Percentiles rank a stretch among this genome's conserved stretches.
Conservation (phyloP, 1,140 invertebrate species). For the Drosophila seguyi region DNA sequence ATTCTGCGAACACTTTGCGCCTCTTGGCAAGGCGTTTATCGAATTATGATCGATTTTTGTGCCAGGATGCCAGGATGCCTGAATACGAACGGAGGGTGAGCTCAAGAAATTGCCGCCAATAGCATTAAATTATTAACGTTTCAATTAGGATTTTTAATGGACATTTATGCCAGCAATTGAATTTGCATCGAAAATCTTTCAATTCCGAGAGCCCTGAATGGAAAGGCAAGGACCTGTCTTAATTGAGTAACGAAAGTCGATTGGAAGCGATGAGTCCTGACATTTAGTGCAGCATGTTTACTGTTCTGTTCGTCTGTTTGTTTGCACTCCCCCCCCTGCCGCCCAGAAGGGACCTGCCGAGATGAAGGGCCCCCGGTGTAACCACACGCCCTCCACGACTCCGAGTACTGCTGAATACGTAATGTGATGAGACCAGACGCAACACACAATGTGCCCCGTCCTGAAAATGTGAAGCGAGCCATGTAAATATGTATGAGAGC, state of each 20-base stretch:
- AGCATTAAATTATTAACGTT: conserved; percentile 80
- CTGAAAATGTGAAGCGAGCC: conserved; percentile 52
- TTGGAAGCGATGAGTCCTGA: conserved; percentile 19
- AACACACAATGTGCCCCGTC: conserved; percentile 43
- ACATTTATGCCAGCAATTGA: conserved; percentile 66
- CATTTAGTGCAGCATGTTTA: conserved; percentile 24
- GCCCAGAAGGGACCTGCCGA: background rate
- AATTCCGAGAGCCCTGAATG: conserved; percentile 10
- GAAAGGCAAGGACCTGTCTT: conserved; percentile 1
- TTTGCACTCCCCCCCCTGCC: background rate
- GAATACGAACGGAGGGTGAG: conserved; percentile 11
- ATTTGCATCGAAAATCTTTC: conserved; percentile 48
- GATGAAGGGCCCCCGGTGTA: conserved; percentile 12
- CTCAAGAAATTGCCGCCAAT: conserved; percentile 70
- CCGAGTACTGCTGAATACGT: conserved; percentile 64
- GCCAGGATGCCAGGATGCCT: conserved; percentile 28
- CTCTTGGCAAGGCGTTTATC: conserved; percentile 60
- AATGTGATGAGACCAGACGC: conserved; percentile 72
- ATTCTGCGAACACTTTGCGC: conserved; percentile 20
- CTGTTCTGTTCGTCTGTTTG: conserved; percentile 29
- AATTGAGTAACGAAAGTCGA: conserved; percentile 28
- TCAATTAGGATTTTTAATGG: conserved; percentile 77
- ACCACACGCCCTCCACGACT: conserved; percentile 20
- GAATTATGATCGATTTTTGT: conserved; percentile 76
- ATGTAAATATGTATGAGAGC: conserved; percentile 80